phyloP scores from a whole-genome alignment of 1,140 invertebrate species.

The Myzus persicae region DNA sequence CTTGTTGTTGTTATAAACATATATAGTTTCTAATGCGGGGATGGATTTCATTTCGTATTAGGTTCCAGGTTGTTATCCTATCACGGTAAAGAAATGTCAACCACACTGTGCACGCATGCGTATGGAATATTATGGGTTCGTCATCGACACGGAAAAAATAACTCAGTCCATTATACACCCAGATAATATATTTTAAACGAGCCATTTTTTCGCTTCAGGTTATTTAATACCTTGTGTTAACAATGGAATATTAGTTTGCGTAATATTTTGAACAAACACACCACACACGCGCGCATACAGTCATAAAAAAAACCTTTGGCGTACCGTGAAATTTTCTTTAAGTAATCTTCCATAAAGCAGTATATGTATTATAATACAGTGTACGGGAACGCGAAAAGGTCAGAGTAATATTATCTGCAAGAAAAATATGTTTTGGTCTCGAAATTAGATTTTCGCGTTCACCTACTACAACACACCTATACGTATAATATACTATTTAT shows the following conservation, averaged over 20 bases:
- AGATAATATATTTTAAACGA: constrained; percentile 13
- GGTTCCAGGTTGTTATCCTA: background rate
- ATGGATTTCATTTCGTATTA: background rate
- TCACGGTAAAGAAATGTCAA: background rate
- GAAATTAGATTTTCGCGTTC: constrained; percentile 34
- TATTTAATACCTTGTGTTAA: background rate
- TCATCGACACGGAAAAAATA: background rate
- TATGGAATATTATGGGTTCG: background rate
- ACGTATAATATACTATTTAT: background rate
- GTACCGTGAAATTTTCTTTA: background rate
- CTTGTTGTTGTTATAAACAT: no score
- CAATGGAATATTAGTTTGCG: constrained; percentile 20
- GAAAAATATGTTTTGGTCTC: constrained; percentile 15
- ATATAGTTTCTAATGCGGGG: background rate
- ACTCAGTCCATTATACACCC: background rate
- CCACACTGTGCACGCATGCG: background rate
- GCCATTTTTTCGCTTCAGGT: background rate
- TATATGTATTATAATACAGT: background rate
- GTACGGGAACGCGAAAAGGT: background rate
- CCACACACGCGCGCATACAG: background rate
- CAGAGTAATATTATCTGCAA: background rate
- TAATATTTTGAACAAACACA: background rate
- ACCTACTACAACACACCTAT: no score
- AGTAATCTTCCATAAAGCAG: background rate
- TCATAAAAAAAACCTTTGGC: background rate